Base-by-base conservation (phyloP, 2,888 invertebrate species). In the Orthosia cruda region DNA sequence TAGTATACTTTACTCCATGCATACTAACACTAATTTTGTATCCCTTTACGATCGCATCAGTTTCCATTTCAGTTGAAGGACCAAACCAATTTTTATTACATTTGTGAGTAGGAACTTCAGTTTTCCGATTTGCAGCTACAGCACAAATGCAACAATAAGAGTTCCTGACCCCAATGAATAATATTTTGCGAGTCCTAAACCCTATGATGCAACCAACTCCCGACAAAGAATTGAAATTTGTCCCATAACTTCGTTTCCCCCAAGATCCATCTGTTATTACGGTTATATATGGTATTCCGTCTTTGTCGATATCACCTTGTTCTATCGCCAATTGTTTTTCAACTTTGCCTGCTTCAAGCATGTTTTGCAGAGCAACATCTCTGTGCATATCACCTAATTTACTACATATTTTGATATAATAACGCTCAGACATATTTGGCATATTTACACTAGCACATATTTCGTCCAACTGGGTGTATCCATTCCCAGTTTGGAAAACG, bases 381-480 rank as follows among this genome's bases (percentile, higher is more conserved):
- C n/a, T 61, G 20, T 61, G 61, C 2, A 61, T 45, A 15, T 20
- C 40, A 40, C 40, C 40, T 20, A 45, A 40, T 40, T 61, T 20
- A 40, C n/a, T 61, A 61, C 40, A n/a, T 45, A 40, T 59, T 61
- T 61, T 61, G n/a, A 61, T 61, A 45, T 61, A 45, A 61, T 61
- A 45, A n/a, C 9, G n/a, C 40, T 59, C 59, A 59, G 40, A 40
- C 59, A 59, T 59, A 45, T 59, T 59, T n/a, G 59, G 59, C 61
- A 61, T 61, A 40, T 61, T 61, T 61, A 61, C 2, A 20, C 61
- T 15, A 40, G 61, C 45, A 40, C 61, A 61, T 45, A 61, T 61
- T 45, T 61, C 45, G 9, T 61, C 45, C 40, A 61, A n/a, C n/a
- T 61, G 40, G 15, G 61, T 45, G 3, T 40, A 61, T 61, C 61